Evolutionary conservation across 2,888 invertebrate genomes (phyloP).

Genomic region (Desoria tigrina): DNA sequence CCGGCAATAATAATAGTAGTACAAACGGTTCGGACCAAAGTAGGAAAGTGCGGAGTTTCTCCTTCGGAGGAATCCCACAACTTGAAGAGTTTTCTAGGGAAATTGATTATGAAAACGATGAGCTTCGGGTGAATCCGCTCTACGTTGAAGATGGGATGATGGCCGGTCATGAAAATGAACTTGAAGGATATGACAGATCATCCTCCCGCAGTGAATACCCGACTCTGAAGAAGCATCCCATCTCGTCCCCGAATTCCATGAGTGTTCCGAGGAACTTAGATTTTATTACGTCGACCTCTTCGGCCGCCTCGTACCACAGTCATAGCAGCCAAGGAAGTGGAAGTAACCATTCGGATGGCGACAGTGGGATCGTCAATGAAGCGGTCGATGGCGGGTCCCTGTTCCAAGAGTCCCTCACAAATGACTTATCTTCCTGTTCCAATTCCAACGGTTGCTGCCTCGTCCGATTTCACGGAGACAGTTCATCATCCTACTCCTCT

Average conservation of each 20-base stretch:
- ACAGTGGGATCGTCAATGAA: constrained; percentile 74
- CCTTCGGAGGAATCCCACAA: constrained; percentile 70
- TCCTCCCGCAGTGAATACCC: background rate
- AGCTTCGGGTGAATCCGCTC: constrained; percentile 60
- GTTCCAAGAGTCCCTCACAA: constrained; percentile 55
- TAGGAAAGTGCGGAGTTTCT: constrained; percentile 66
- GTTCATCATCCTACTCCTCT: constrained; percentile 10
- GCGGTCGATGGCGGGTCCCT: constrained; percentile 71
- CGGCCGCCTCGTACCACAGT: constrained; percentile 28
- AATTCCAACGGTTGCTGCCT: constrained; percentile 32
- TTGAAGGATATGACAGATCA: constrained; percentile 17
- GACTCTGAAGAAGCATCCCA: background rate
- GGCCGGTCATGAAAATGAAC: constrained; percentile 21
- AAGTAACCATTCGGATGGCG: constrained; percentile 61
- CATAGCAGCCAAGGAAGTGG: constrained; percentile 27
- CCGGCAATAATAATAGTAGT: background rate
- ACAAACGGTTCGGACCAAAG: constrained; percentile 7
- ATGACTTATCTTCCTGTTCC: constrained; percentile 15
- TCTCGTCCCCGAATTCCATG: constrained; percentile 23
- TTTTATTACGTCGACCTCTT: constrained; percentile 31
- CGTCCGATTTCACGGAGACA: constrained; percentile 36
- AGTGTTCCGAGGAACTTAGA: constrained; percentile 33
- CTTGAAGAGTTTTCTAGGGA: constrained; percentile 64
- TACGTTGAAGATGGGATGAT: constrained; percentile 63
- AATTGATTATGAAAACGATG: constrained; percentile 31